Base-by-base conservation (phyloP, 2,797 vertebrate genomes). In the Eulemur rubriventer region DNA sequence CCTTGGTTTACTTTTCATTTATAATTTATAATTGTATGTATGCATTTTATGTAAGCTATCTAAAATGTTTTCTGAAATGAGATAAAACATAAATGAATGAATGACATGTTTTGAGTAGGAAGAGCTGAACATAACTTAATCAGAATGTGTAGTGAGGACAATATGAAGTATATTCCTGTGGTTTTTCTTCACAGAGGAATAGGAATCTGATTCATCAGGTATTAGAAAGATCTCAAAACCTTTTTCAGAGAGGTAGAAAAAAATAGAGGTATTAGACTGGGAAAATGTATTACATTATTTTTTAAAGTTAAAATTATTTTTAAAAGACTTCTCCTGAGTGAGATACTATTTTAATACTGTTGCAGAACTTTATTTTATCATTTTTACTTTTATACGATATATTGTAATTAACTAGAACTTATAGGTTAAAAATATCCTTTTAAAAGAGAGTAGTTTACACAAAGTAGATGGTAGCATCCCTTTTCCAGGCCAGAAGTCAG, bases 41-140 rank as follows among this genome's bases (percentile, higher is more conserved):
- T 43, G 6, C 6, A 79, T 61, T 94, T 96, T 84, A 90, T 48
- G 52, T 91, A 76, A 83, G 43, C n/a, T 86, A 46, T 33, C 22
- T 78, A 95, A 95, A 96, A 76, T 72, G 41, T 41, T 94, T 95
- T 76, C 35, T 83, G 61, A 96, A 93, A 73, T 78, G 30, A 89
- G 14, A 41, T 84, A 57, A 94, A 72, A 17, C 63, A 75, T 38
- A 91, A 35, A 52, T 81, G 33, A 20, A 70, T 38, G 30, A 67
- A 70, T 91, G 91, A 52, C 26, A 38, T 78, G 69, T 79, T 84
- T 85, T 79, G 48, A 2, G 8, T 80, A 43, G 90, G 10, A 57
- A 78, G 26, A 43, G 20, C 28, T 93, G 30, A 83, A n/a, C 30
- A 3, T 43, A 85, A 72, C 13, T 6, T 38, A 80, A 67, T 7